Percentiles rank a stretch among this genome's conserved stretches.
phyloP scores from a whole-genome alignment of 2,797 vertebrate species.

The Knipowitschia caucasica region DNA sequence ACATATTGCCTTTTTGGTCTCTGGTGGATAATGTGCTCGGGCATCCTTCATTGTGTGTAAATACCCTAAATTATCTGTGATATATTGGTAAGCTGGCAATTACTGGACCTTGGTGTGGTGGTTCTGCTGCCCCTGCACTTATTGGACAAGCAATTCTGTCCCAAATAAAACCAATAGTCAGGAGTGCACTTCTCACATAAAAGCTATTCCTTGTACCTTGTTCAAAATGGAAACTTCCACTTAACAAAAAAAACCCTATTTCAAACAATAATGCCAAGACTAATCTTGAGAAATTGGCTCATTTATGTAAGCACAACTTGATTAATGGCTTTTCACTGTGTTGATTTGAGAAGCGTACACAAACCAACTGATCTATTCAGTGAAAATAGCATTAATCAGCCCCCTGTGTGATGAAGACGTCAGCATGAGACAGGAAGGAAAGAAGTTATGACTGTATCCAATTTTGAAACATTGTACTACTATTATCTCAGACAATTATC shows the following conservation, averaged over 20 bases:
- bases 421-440: background rate
- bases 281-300: constrained; percentile 6
- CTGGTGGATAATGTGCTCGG: constrained; percentile 51
- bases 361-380: background rate
- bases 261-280: background rate
- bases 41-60: constrained; percentile 63
- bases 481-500: no score
- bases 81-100: constrained; percentile 65
- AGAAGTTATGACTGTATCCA: background rate
- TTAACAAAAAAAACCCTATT: constrained; percentile 8
- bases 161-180: constrained; percentile 23
- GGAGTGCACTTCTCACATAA: background rate
- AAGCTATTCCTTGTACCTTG: no score
- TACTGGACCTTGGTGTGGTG: constrained; percentile 49
- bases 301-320: background rate
- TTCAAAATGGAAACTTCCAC: constrained; percentile 1
- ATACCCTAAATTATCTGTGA: constrained; percentile 69
- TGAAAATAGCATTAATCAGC: background rate
- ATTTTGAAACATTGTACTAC: no score
- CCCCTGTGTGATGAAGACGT: background rate
- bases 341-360: constrained; percentile 7
- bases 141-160: constrained; percentile 48
- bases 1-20: constrained; percentile 58
- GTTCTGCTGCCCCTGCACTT: constrained; percentile 60
- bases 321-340: background rate